These are phyloP conservation scores for Cyrtorhinus lividipennis DNA, from an alignment of 1,140 invertebrate species.

Conservation along the genomic window DNA sequence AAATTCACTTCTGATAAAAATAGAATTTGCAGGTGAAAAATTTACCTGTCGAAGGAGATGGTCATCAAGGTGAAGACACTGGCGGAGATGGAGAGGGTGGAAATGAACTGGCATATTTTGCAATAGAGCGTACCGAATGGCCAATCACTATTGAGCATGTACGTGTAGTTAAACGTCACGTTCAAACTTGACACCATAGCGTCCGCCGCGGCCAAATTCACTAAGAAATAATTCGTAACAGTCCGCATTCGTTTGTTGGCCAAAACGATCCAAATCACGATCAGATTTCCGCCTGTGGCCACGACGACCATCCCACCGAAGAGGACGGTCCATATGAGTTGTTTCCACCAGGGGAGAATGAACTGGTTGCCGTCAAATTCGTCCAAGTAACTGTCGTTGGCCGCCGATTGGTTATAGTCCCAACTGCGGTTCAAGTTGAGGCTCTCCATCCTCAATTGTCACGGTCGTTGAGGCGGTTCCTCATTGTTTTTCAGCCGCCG, in stretches of 20 bases:
- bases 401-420: not conserved
- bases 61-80: slow-evolving; percentile 93
- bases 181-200: slow-evolving; percentile 82
- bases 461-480: not conserved
- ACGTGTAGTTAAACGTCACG: slow-evolving; percentile 85
- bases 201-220: slow-evolving; percentile 88
- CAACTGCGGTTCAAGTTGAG: not conserved
- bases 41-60: slow-evolving; percentile 89
- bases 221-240: slow-evolving; percentile 89
- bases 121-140: slow-evolving; percentile 85
- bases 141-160: slow-evolving; percentile 85
- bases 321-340: slow-evolving; percentile 67
- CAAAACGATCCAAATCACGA: slow-evolving; percentile 90
- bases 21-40: no score
- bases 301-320: slow-evolving; percentile 79
- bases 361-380: slow-evolving; percentile 33
- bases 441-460: not conserved
- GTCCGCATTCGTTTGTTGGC: slow-evolving; percentile 84
- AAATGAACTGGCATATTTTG: slow-evolving; percentile 86
- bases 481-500: not conserved
- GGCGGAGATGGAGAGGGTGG: slow-evolving; percentile 76
- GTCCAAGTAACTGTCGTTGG: slow-evolving; percentile 5
- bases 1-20: no score
- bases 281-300: slow-evolving; percentile 81
- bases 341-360: slow-evolving; percentile 68